These are phyloP conservation scores for Apocrypta bakeri DNA, from an alignment of 1,140 invertebrate genomes.

Conservation along the genomic window DNA sequence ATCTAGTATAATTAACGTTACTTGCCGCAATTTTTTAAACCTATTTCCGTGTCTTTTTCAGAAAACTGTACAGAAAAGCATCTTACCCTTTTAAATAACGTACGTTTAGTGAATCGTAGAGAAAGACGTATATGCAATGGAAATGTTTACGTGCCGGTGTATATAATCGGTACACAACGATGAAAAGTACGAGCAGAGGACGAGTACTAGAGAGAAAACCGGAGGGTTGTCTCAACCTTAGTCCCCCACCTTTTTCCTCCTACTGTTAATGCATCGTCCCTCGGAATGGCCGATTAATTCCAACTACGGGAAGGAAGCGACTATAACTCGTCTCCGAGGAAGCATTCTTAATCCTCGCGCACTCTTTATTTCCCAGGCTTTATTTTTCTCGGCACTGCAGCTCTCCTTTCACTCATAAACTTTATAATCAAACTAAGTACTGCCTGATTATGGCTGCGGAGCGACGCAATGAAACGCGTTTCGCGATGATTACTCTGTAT, in stretches of 20 bases:
- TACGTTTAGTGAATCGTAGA: too few species aligned
- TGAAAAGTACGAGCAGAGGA: background rate
- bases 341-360: slow-evolving; percentile 73
- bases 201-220: slow-evolving; percentile 14
- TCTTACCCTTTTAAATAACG: too few species aligned
- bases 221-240: slow-evolving; percentile 49
- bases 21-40: too few species aligned
- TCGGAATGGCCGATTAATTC: slow-evolving; percentile 73
- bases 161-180: background rate
- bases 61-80: too few species aligned
- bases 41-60: too few species aligned
- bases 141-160: background rate
- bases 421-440: slow-evolving; percentile 42
- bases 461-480: slow-evolving; percentile 9
- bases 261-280: slow-evolving; percentile 70
- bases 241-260: slow-evolving; percentile 53
- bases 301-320: slow-evolving; percentile 72
- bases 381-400: slow-evolving; percentile 40
- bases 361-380: slow-evolving; percentile 67
- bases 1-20: too few species aligned
- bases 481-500: slow-evolving; percentile 23
- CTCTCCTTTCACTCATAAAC: slow-evolving; percentile 53
- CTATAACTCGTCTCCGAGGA: slow-evolving; percentile 73
- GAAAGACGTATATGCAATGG: too few species aligned
- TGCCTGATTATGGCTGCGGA: slow-evolving; percentile 44